A percentile compares a stretch with the other conserved stretches of the same genome.
phyloP scores from a whole-genome alignment of 1,140 invertebrate genomes.

The Papilio helenus region DNA sequence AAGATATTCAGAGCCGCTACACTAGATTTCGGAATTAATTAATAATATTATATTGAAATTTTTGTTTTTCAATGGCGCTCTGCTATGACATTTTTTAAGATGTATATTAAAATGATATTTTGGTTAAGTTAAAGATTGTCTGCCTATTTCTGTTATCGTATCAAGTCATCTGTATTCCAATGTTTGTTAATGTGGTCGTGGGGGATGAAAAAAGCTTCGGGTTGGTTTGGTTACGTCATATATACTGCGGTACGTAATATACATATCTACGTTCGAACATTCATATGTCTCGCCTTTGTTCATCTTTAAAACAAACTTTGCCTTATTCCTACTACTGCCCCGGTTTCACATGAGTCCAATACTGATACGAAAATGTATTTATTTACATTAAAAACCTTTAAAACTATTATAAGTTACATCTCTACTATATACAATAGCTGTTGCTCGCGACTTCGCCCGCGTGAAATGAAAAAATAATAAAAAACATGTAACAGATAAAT shows the following conservation, averaged over 20 bases:
- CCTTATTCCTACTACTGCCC: too few relatives aligned
- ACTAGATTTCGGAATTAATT: slow-evolving; percentile 53
- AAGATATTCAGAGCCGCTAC: slow-evolving; percentile 4
- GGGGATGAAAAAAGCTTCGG: slow-evolving; percentile 15
- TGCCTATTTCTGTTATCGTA: slow-evolving; percentile 28
- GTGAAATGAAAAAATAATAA: too few relatives aligned
- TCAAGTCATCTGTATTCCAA: not conserved
- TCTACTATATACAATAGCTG: too few relatives aligned
- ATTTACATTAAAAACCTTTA: too few relatives aligned
- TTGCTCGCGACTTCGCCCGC: too few relatives aligned
- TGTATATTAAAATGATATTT: slow-evolving; percentile 34
- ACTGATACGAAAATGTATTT: too few relatives aligned
- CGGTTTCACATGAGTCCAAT: too few relatives aligned
- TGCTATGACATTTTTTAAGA: not conserved
- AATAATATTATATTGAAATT: slow-evolving; percentile 51
- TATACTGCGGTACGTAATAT: slow-evolving; percentile 8
- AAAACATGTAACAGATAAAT: too few relatives aligned
- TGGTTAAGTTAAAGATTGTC: slow-evolving; percentile 34
- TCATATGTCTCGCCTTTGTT: slow-evolving; percentile 24
- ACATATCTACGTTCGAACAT: not conserved
- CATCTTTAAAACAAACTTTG: slow-evolving; percentile 21
- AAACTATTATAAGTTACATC: too few relatives aligned
- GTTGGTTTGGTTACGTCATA: slow-evolving; percentile 2
- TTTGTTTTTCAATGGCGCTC: slow-evolving; percentile 26
- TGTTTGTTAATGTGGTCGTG: slow-evolving; percentile 14